Conservation (phyloP, 2,797 vertebrate genomes). For the Silurus lanzhouensis region DNA sequence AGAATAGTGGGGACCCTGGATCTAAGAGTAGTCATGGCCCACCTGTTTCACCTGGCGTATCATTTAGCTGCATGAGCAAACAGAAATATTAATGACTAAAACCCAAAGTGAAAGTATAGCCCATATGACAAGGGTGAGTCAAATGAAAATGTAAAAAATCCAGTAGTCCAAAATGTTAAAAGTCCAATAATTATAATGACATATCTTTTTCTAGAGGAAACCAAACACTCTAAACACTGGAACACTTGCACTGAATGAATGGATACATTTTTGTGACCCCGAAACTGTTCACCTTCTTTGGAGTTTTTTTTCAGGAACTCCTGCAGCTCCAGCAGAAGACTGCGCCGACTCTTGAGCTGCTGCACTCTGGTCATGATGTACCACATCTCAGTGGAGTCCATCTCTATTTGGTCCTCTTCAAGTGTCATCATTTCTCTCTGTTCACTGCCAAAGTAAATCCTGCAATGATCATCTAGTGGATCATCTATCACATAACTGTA, state of each 20-base stretch:
- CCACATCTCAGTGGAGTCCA: slow-evolving; percentile 19
- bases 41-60: neutral
- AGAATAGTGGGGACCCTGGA: neutral
- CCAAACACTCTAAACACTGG: neutral
- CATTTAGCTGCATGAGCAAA: neutral
- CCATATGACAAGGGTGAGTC: neutral
- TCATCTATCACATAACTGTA: neutral
- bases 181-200: neutral
- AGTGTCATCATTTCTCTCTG: slow-evolving; percentile 3
- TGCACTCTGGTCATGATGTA: slow-evolving; percentile 53
- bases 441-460: neutral
- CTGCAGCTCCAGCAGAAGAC: slow-evolving; percentile 53
- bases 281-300: neutral
- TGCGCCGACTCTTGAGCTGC: slow-evolving; percentile 58
- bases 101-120: neutral
- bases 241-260: neutral
- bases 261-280: neutral
- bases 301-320: slow-evolving; percentile 36
- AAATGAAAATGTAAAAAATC: neutral
- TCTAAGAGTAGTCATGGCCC: neutral
- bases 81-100: neutral
- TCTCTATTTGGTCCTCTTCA: slow-evolving; percentile 14
- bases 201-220: neutral
- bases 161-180: neutral
- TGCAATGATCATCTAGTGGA: neutral